phyloP scores from a whole-genome alignment of 2,113 vertebrate species.

The Triplophysa rosa region DNA sequence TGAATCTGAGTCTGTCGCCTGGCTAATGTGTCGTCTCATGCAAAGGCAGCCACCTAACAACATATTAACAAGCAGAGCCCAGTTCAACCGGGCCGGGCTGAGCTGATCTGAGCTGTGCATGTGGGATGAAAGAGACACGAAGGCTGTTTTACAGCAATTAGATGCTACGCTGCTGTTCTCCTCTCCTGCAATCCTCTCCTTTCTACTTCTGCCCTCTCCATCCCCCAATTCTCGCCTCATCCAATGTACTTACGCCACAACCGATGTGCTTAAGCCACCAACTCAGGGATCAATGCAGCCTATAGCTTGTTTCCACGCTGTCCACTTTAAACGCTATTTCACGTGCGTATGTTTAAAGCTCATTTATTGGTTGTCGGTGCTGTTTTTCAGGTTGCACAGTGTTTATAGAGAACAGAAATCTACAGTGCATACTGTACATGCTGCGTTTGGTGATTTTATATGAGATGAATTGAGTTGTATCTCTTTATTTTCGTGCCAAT shows the following conservation, averaged over 20 bases:
- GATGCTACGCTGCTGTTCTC: constrained; percentile 12
- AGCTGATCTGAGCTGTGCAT: constrained; percentile 18
- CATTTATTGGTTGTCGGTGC: not conserved
- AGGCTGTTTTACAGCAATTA: constrained; percentile 43
- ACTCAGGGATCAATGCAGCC: constrained; percentile 16
- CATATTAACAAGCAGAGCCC: constrained; percentile 25
- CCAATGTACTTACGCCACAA: constrained; percentile 11
- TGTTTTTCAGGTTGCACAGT: too few species aligned
- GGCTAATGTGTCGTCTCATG: constrained; percentile 28
- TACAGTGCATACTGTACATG: too few species aligned
- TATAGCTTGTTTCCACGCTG: not conserved
- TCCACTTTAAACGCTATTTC: not conserved
- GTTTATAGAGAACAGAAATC: not conserved
- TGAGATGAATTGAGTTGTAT: not conserved
- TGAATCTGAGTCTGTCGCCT: constrained; percentile 16
- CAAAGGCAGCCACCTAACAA: constrained; percentile 1
- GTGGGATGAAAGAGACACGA: constrained; percentile 25
- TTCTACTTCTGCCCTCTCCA: constrained; percentile 17
- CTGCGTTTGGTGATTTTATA: too few species aligned
- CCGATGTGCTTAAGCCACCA: constrained; percentile 5
- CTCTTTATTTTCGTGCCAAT: constrained; percentile 24
- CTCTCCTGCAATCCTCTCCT: not conserved
- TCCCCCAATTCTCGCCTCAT: constrained; percentile 2
- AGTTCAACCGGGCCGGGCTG: constrained; percentile 18
- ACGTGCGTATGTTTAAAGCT: not conserved